Evolutionary conservation across 2,113 vertebrate genomes (phyloP).

Genomic region (Pelusios castaneus): DNA sequence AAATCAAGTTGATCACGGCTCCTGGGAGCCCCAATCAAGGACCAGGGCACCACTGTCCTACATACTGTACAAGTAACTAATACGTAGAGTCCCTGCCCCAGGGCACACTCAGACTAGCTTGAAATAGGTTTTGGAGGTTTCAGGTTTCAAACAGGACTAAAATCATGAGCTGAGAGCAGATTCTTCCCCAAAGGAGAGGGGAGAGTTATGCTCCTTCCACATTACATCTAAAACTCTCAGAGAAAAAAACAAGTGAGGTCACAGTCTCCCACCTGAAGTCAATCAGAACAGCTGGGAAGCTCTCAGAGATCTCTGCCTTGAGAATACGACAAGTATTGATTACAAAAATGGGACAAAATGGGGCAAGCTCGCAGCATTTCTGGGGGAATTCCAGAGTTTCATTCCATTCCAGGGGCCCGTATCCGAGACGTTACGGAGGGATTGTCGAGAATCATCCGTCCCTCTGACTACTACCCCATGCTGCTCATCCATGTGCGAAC

Average conservation of each 20-base stretch:
- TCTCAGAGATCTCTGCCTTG: neutral
- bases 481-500: too few species aligned
- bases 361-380: neutral
- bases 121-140: neutral
- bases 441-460: too few species aligned
- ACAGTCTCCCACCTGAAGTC: neutral
- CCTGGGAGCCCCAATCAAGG: neutral
- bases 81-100: neutral
- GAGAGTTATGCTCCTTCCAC: neutral
- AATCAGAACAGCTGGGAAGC: neutral
- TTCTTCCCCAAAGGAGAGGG: neutral
- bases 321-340: neutral
- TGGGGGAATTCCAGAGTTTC: neutral
- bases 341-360: neutral
- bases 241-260: neutral
- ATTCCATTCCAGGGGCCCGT: too few species aligned
- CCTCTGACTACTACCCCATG: too few species aligned
- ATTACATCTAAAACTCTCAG: neutral
- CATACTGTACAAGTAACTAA: neutral
- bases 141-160: neutral
- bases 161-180: neutral
- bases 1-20: neutral
- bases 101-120: neutral
- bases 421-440: too few species aligned
- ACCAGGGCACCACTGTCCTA: neutral